Evolutionary conservation across 2,888 invertebrate genomes (phyloP), one percentile per base, ranked within the genome.

Genomic region (Sphaerophoria rueppellii): DNA sequence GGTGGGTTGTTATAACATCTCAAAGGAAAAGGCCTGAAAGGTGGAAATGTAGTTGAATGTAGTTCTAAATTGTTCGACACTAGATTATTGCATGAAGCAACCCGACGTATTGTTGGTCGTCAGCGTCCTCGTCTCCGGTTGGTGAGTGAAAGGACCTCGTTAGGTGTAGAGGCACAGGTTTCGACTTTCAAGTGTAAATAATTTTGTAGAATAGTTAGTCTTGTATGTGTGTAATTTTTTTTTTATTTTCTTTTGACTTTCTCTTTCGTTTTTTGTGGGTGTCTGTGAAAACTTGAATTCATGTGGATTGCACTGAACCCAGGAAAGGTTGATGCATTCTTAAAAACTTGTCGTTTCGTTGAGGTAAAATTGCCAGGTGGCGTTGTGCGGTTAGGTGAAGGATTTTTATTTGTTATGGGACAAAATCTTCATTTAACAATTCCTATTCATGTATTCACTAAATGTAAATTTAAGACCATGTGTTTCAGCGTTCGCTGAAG

Each of bases 181-280:
- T 73, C 70, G 76, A 77, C 61, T 65, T 85, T 73, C 70, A 72
- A 77, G 81, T 73, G 73, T 65, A 73, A 85, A 85, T 81, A 85
- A 85, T 81, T 73, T 37, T 40, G 9, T 9, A 43, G 43, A 9
- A 11, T 0, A 9, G 43, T 12, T 43, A 0, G 4, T 4, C 9
- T 43, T 12, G 43, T 32, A 67, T 71, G 37, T 40, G 65, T 57
- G 6, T 37, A 46, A 46, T 1, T 24, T 32, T 32, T n/a, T 61
- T 5, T 0, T 63, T 14, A 35, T 50, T 50, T 11, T 12, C 5
- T 60, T 37, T 54, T 58, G 14, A 61, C 74, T 69, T 83, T 60
- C 48, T 50, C 67, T 69, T 65, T 71, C 46, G 11, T 32, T n/a
- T 54, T 55, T 60, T 40, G 12, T 57, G 14, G 61, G 48, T 37